Percentiles rank a stretch among this genome's conserved stretches.
Evolutionary conservation across 2,888 invertebrate species (phyloP).

Genomic region (Teleiodes luculella): DNA sequence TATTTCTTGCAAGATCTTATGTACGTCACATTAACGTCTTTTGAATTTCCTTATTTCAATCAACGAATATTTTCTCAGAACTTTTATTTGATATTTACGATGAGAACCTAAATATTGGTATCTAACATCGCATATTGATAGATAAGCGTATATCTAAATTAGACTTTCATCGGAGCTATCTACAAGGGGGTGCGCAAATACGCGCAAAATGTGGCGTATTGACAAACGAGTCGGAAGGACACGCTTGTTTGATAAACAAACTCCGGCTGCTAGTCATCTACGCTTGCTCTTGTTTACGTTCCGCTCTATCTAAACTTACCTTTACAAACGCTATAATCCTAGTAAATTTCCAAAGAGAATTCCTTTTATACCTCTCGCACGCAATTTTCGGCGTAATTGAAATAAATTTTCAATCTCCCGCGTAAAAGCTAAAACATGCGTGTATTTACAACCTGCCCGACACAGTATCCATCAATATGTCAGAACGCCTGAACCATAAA

Average conservation of each 20-base stretch:
- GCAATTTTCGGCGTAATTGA: slow-evolving; percentile 11
- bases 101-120: too few species aligned
- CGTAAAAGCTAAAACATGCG: slow-evolving; percentile 12
- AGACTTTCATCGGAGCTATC: slow-evolving; percentile 5
- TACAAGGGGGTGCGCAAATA: background rate
- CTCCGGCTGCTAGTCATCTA: slow-evolving; percentile 51
- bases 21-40: background rate
- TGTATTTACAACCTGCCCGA: slow-evolving; percentile 1
- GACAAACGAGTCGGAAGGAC: slow-evolving; percentile 37
- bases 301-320: slow-evolving; percentile 24
- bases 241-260: slow-evolving; percentile 60
- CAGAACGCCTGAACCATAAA: slow-evolving; percentile 31
- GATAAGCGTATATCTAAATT: background rate
- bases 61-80: background rate
- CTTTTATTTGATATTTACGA: too few species aligned
- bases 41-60: background rate
- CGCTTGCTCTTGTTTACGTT: slow-evolving; percentile 44
- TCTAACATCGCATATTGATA: background rate
- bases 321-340: slow-evolving; percentile 6
- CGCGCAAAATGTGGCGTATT: slow-evolving; percentile 15
- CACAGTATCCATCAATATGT: slow-evolving; percentile 29
- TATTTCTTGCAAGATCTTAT: background rate
- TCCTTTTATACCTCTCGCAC: background rate
- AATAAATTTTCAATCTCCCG: slow-evolving; percentile 18
- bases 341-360: slow-evolving; percentile 5